phyloP scores from a whole-genome alignment of 2,113 vertebrate genomes.

The Dipodomys ordii region DNA sequence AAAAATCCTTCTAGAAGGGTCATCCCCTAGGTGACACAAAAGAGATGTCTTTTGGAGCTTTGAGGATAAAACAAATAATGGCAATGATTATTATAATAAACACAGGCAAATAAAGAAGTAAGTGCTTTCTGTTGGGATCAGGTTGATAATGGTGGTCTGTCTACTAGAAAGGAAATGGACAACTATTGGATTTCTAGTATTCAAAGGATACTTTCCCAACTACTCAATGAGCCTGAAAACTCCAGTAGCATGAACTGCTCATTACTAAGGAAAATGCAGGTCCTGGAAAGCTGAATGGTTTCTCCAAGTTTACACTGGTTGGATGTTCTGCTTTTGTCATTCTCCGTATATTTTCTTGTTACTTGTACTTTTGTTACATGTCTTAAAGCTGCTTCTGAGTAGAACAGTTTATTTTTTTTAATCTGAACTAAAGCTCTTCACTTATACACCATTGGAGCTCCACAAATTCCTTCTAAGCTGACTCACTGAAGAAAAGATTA shows the following conservation, averaged over 20 bases:
- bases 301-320: conserved; percentile 5
- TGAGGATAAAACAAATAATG: conserved; percentile 30
- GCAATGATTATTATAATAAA: background rate
- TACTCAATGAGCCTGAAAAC: background rate
- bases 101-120: background rate
- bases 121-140: background rate
- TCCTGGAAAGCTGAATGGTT: background rate
- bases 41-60: background rate
- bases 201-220: background rate
- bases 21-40: background rate
- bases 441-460: conserved; percentile 12
- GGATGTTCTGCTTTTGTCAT: background rate
- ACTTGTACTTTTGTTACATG: conserved; percentile 14
- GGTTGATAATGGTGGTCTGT: background rate
- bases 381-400: conserved; percentile 36
- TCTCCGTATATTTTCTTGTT: background rate
- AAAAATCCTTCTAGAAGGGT: background rate
- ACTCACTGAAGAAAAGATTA: conserved; percentile 66
- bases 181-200: background rate
- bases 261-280: background rate
- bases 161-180: background rate
- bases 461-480: conserved; percentile 36
- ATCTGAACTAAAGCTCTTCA: conserved; percentile 1
- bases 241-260: background rate
- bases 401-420: background rate